These are phyloP conservation scores for Leptinotarsa texana DNA, from an alignment of 1,140 invertebrate species.

Conservation along the genomic window DNA sequence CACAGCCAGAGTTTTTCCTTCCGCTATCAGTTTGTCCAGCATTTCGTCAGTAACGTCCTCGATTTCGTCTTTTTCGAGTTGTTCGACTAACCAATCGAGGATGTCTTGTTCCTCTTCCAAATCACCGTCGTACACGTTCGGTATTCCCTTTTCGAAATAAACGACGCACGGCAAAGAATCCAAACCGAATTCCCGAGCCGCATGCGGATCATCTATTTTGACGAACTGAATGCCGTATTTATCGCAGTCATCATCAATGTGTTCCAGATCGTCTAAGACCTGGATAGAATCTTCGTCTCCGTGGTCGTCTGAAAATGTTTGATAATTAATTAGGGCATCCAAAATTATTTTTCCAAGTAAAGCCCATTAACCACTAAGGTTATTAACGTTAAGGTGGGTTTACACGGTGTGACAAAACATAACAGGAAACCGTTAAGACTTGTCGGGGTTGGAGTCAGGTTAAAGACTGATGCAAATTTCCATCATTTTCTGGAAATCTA, in stretches of 20 bases:
- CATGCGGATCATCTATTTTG: constrained; percentile 85
- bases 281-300: constrained; percentile 83
- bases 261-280: constrained; percentile 83
- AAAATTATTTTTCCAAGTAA: no score
- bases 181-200: constrained; percentile 83
- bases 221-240: constrained; percentile 92
- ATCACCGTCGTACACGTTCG: constrained; percentile 90
- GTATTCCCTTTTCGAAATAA: constrained; percentile 92
- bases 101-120: constrained; percentile 90
- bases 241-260: constrained; percentile 92
- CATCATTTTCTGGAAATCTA: no score
- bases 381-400: no score
- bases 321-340: no score
- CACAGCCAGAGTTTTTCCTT: constrained; percentile 86
- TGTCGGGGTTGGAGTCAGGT: no score
- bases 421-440: no score
- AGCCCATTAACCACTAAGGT: no score
- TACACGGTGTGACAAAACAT: no score
- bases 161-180: constrained; percentile 82
- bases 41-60: constrained; percentile 94
- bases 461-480: no score
- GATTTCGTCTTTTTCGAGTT: constrained; percentile 90
- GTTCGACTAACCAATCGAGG: constrained; percentile 83
- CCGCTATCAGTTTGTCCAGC: constrained; percentile 86
- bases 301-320: constrained; percentile 70